A percentile compares a stretch with the other conserved stretches of the same genome.
phyloP scores from a whole-genome alignment of 2,113 vertebrate species.

The Leucosticte australis region DNA sequence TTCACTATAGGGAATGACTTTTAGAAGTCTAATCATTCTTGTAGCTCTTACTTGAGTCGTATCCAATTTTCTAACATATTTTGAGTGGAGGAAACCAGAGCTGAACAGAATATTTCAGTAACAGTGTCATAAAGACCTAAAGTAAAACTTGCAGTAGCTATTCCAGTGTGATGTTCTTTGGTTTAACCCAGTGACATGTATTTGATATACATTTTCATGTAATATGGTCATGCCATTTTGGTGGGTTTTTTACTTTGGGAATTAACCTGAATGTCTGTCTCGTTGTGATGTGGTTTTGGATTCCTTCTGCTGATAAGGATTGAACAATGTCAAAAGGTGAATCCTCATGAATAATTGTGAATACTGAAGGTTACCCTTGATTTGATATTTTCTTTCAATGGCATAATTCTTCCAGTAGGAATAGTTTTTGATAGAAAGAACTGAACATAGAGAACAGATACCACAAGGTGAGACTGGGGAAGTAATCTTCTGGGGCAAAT shows the following conservation, averaged over 20 bases:
- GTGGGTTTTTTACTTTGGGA: not conserved
- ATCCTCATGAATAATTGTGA: not conserved
- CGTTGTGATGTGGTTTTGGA: not conserved
- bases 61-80: slow-evolving; percentile 18
- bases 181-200: not conserved
- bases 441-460: not conserved
- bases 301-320: not conserved
- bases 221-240: not conserved
- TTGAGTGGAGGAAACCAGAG: not conserved
- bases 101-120: not conserved
- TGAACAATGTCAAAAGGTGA: not conserved
- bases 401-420: not conserved
- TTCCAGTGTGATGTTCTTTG: not conserved
- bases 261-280: not conserved
- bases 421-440: not conserved
- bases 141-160: not conserved
- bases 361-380: not conserved
- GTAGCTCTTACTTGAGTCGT: slow-evolving; percentile 5
- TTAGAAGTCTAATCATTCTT: slow-evolving; percentile 54
- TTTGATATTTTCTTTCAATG: not conserved
- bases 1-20: slow-evolving; percentile 55
- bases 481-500: not conserved
- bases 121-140: not conserved
- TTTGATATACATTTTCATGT: not conserved
- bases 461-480: not conserved